Evolutionary conservation across 1,140 invertebrate species (phyloP).

Genomic region (Drosophila azteca): DNA sequence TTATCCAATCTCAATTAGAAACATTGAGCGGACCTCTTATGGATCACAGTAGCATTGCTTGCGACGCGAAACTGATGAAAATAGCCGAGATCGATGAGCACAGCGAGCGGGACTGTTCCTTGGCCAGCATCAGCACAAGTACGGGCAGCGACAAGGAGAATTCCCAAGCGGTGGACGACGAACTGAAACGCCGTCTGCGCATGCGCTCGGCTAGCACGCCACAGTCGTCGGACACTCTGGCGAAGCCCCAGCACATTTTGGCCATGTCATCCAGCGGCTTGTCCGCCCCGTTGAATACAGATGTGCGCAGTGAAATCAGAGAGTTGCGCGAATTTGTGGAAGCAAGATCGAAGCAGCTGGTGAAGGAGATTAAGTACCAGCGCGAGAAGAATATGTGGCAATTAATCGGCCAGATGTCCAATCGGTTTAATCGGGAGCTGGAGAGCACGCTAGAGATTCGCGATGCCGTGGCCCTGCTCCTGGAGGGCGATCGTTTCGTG

Average conservation of each 20-base stretch:
- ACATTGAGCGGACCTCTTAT: conserved; percentile 59
- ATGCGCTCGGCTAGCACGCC: conserved; percentile 47
- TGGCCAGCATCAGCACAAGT: conserved; percentile 1
- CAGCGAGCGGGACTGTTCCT: conserved; percentile 36
- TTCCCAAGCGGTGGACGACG: conserved; percentile 37
- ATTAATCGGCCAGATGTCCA: conserved; percentile 44
- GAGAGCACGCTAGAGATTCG: conserved; percentile 57
- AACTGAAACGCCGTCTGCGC: conserved; percentile 46
- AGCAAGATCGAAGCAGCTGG: conserved; percentile 52
- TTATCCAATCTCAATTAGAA: conserved; percentile 21
- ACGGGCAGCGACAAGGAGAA: conserved; percentile 71
- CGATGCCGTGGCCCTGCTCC: conserved; percentile 50
- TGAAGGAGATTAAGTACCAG: conserved; percentile 56
- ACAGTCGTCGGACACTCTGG: conserved; percentile 4
- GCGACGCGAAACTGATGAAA: conserved; percentile 60
- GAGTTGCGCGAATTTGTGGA: conserved; percentile 43
- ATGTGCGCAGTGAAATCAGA: conserved; percentile 46
- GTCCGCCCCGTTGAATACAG: conserved; percentile 25
- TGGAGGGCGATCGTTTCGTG: conserved; percentile 64
- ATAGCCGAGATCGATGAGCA: conserved; percentile 71
- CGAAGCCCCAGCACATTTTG: conserved; percentile 37
- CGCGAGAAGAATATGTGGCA: conserved; percentile 51
- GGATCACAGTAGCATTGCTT: conserved; percentile 69
- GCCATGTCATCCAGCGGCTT: conserved; percentile 51
- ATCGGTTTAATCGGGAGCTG: conserved; percentile 54